Percentiles rank a stretch among this genome's conserved stretches.
phyloP scores from a whole-genome alignment of 2,797 vertebrate species.

The Psittacula echo region DNA sequence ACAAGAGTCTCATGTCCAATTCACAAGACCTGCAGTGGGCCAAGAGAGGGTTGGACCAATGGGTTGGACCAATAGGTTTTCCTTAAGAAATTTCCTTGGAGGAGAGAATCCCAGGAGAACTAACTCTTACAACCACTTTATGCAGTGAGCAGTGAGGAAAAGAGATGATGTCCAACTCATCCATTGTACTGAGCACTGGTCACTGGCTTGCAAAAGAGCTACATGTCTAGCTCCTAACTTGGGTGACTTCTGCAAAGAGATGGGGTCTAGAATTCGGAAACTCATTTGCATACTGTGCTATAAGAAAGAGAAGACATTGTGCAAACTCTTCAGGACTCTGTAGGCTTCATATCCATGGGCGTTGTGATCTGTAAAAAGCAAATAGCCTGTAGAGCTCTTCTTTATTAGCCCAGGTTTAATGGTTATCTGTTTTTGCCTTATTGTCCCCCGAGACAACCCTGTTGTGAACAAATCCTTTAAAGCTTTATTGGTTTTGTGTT shows the following conservation, averaged over 20 bases:
- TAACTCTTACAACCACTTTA: background rate
- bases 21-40: fast-evolving
- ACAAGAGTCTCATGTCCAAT: background rate
- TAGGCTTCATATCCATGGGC: background rate
- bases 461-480: constrained; percentile 15
- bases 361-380: background rate
- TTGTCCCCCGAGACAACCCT: background rate
- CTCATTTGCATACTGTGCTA: background rate
- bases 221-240: background rate
- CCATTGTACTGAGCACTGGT: background rate
- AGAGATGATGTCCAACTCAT: background rate
- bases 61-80: background rate
- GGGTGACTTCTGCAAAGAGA: background rate
- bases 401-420: background rate
- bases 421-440: background rate
- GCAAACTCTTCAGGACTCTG: background rate
- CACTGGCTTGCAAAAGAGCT: background rate
- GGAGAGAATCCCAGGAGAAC: background rate
- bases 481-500: background rate
- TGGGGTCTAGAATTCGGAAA: background rate
- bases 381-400: background rate
- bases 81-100: background rate
- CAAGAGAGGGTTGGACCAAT: background rate
- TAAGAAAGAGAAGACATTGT: background rate
- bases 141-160: background rate